Percentiles rank a stretch among this genome's conserved stretches.
Evolutionary conservation across 2,113 vertebrate species (phyloP).

Genomic region (Gobius niger): DNA sequence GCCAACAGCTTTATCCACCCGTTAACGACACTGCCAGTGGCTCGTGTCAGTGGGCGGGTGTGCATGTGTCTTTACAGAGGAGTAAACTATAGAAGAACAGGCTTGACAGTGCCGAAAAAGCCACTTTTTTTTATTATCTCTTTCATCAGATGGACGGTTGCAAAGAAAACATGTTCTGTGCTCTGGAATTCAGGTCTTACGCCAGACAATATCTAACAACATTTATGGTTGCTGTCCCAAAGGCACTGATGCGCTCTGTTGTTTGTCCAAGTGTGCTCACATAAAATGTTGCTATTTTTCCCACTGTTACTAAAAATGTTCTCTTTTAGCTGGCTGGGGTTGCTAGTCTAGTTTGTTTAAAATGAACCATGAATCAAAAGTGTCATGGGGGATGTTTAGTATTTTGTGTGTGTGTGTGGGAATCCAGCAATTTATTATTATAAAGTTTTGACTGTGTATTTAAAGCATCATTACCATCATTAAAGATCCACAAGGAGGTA

Average conservation of each 20-base stretch:
- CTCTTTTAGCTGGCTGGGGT: not conserved
- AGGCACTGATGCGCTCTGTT: not conserved
- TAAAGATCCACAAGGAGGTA: no score
- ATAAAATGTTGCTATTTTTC: not conserved
- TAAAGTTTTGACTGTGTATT: no score
- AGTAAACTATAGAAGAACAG: no score
- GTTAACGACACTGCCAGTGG: no score
- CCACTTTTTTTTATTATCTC: not conserved
- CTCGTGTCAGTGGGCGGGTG: no score
- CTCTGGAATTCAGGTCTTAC: not conserved
- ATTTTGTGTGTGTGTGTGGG: no score
- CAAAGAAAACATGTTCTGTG: conserved; percentile 1
- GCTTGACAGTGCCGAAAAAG: not conserved
- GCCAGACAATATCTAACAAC: conserved; percentile 2
- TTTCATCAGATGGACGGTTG: not conserved
- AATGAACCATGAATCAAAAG: no score
- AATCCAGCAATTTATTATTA: no score
- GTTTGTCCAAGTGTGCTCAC: not conserved
- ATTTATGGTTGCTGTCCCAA: not conserved
- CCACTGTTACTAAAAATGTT: not conserved
- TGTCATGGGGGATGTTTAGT: no score
- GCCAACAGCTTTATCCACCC: not conserved
- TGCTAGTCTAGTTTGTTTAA: not conserved
- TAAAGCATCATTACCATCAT: no score
- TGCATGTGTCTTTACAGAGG: no score